These are phyloP conservation scores for Varecia variegata DNA, from an alignment of 2,797 vertebrate genomes.

Conservation along the genomic window DNA sequence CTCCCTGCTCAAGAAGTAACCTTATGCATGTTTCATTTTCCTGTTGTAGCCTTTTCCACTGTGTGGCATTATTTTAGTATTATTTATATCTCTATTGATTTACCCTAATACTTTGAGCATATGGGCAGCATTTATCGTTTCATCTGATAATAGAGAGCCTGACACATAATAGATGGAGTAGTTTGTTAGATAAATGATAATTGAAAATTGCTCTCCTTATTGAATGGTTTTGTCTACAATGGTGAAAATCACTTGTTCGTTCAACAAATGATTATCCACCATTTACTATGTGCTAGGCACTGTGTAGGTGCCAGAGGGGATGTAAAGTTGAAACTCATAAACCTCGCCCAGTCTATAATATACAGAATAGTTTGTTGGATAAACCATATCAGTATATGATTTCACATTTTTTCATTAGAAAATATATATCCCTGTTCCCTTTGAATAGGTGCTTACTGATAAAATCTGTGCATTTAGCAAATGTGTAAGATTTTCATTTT, in stretches of 20 bases:
- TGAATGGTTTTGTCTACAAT: background rate
- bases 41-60: background rate
- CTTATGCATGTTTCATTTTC: background rate
- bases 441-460: background rate
- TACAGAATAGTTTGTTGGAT: background rate
- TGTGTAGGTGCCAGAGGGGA: background rate
- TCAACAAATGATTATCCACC: background rate
- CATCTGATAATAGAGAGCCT: background rate
- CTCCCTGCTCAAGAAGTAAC: background rate
- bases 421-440: background rate
- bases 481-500: conserved; percentile 37
- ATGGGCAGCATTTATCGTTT: background rate
- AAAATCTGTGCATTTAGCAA: conserved; percentile 46
- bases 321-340: background rate
- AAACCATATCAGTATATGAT: background rate
- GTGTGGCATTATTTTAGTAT: background rate
- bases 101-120: background rate
- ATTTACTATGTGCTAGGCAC: background rate
- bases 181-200: background rate
- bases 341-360: background rate
- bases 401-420: conserved; percentile 7
- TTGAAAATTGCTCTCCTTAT: background rate
- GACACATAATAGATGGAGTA: background rate
- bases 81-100: background rate
- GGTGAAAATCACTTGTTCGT: background rate